Base-by-base conservation (phyloP, 2,888 invertebrate genomes). In the Xiphydria camelus region DNA sequence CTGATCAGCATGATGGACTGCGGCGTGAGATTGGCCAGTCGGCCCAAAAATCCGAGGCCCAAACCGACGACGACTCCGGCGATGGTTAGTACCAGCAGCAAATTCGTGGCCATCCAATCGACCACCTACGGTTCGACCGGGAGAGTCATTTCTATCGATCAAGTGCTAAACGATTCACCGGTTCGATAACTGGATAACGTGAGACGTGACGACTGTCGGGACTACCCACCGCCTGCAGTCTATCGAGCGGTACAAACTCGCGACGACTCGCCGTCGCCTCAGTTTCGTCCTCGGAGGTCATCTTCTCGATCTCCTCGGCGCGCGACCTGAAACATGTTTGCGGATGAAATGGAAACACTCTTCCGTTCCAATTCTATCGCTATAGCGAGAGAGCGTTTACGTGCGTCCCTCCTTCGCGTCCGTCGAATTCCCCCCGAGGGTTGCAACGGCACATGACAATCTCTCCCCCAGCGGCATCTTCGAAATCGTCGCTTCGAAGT, bases 81-180 rank as follows among this genome's bases (percentile, higher is more conserved):
- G 29, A 86, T 77, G 1, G 85, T 86, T 51, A 84, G 66, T 36
- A 81, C 76, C 55, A 85, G 76, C 45, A 85, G 76, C 47, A 82
- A 62, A 64, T 86, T 84, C 39, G 68, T 72, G 31, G 66, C 55
- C 61, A 79, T 65, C 81, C 81, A 82, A 51, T 66, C 54, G 47
- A 66, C 56, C 39, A 69, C 57, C 75, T 75, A 49, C 7, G 9
- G 2, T 15, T 33, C 6, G 9, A 35, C 22, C n/a, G n/a, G 12
- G 1, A 31, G 14, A 4, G n/a, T 23, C 12, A 4, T 34, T 37
- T 19, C 3, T n/a, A 12, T 29, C 7, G 17, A 18, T 34, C 9
- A 17, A 33, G 9, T 15, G n/a, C 1, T 17, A n/a, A 15, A 34
- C 4, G 15, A 34, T 34, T 15, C 6, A 9, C 17, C 3, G 15